Conservation (phyloP, 2,797 vertebrate genomes). For the Gymnothorax javanicus region DNA sequence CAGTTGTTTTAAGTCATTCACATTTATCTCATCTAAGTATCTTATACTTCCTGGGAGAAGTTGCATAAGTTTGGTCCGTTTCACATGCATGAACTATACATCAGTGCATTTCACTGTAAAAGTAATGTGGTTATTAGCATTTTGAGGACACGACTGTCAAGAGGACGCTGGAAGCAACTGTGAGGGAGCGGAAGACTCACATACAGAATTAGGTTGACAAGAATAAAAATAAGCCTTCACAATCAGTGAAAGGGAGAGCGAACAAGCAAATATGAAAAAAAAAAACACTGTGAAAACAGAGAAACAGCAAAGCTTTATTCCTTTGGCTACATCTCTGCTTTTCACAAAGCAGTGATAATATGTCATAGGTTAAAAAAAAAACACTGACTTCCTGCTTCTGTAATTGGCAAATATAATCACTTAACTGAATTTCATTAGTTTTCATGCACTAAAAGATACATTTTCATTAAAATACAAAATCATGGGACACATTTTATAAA, state of each 20-base stretch:
- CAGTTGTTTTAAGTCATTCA: background rate
- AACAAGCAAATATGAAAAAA: too few species aligned
- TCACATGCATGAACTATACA: background rate
- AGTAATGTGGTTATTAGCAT: background rate
- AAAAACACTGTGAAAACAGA: background rate
- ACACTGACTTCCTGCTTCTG: background rate
- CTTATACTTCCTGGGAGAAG: background rate
- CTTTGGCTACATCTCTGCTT: background rate
- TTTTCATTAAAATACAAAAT: background rate
- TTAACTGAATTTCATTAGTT: background rate
- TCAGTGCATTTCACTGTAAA: background rate
- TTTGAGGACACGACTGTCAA: background rate
- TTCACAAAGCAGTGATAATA: background rate
- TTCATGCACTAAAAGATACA: conserved; percentile 14
- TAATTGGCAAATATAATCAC: background rate
- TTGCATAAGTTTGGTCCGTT: background rate
- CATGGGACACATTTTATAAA: background rate
- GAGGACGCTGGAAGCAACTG: background rate
- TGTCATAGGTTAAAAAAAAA: background rate
- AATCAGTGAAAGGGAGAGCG: background rate
- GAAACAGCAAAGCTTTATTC: background rate
- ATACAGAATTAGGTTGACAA: background rate
- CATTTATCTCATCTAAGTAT: background rate
- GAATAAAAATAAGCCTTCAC: background rate
- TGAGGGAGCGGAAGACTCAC: background rate